Conservation (phyloP, 2,113 vertebrate genomes). For the Orycteropus afer region DNA sequence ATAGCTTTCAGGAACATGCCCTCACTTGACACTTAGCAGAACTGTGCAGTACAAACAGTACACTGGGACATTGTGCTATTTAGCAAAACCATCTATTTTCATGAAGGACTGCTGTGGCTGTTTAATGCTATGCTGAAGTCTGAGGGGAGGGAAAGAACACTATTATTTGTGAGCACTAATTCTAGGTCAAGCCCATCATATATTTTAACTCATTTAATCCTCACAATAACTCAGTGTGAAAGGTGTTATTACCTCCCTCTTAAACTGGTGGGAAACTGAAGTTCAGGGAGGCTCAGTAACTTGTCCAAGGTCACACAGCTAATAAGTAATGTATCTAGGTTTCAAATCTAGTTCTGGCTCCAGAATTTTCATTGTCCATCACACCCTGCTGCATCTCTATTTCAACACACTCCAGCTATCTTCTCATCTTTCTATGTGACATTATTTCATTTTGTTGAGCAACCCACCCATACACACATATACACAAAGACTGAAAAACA, state of each 20-base stretch:
- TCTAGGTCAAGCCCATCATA: background rate
- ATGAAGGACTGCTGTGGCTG: conserved; percentile 16
- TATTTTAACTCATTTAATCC: conserved; percentile 30
- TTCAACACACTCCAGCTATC: background rate
- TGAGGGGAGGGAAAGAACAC: background rate
- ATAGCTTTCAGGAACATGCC: conserved; percentile 48
- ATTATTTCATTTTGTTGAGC: background rate
- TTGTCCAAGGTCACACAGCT: background rate
- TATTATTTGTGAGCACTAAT: background rate
- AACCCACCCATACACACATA: background rate
- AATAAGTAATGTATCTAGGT: background rate
- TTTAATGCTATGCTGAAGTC: conserved; percentile 42
- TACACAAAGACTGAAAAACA: background rate
- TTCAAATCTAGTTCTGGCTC: background rate
- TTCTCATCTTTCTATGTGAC: background rate
- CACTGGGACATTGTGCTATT: conserved; percentile 37
- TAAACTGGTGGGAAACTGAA: background rate
- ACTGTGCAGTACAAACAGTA: conserved; percentile 46
- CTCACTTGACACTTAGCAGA: conserved; percentile 45
- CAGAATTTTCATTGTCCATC: background rate
- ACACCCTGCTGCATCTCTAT: background rate
- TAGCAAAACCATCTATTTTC: conserved; percentile 70
- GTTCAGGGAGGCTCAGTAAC: conserved; percentile 40
- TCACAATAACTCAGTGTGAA: background rate
- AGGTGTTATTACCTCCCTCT: background rate